Base-by-base conservation (phyloP, 2,797 vertebrate genomes). In the Syngnathus rostellatus region DNA sequence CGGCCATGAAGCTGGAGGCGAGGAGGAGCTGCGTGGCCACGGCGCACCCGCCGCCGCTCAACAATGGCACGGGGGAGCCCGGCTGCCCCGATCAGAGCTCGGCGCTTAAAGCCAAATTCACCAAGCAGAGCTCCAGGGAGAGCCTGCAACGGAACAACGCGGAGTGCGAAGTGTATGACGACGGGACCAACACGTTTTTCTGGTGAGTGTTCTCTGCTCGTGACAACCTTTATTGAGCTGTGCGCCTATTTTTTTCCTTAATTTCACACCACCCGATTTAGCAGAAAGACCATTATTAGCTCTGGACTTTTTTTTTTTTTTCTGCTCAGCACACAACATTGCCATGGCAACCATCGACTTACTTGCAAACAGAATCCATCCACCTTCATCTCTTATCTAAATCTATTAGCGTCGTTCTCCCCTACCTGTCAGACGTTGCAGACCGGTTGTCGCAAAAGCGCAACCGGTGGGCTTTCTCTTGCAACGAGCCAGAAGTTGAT, bases 161-260 rank as follows among this genome's bases (percentile, higher is more conserved):
- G 0, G 96, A 98, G 84, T 92, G 92, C 50, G 94, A 98, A 64
- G 96, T 98, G 31, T 98, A 89, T 57, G 96, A 99, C 85, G 96
- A 99, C 73, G 96, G 96, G 63, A 99, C 96, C 82, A 97, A 96
- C 92, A 98, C 96, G 25, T 98, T 97, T 83, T 99, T 99, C 91
- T 99, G 96, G 95, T 95, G 87, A 94, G 95, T 80, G 39, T 25
- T 41, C 14, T 58, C 6, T 41, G 10, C 9, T 63, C 63, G 51
- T 71, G 66, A 72, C 69, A 64, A 53, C 50, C n/a, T 53, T 53
- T 8, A 50, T 50, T 50, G 19, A 50, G 48, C 41, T 12, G 41
- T 4, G 41, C 14, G 14, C 50, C 21, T 53, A 53, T 53, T 53
- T 21, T 23, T 48, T 51, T n/a, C 31, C 8, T 53, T 0, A 10